Base-by-base conservation (phyloP, 2,797 vertebrate species). In the Lateolabrax maculatus region DNA sequence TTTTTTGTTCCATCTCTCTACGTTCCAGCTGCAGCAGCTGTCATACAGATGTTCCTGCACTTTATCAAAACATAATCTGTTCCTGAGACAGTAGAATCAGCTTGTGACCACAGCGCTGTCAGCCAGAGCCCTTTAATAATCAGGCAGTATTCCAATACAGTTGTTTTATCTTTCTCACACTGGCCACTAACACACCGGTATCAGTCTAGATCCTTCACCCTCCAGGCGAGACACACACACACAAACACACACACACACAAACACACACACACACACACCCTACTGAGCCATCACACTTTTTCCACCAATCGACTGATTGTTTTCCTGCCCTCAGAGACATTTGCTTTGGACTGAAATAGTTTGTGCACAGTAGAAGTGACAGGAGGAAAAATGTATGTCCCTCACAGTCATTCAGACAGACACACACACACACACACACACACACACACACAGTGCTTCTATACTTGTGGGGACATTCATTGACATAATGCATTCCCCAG, bases 291-390 rank as follows among this genome's bases (percentile, higher is more conserved):
- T 65, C 73, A 63, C 71, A 64, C 58, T 11, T 37, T 51, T 72
- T 46, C 63, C 36, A 87, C 53, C 48, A 57, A 65, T 4, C 79
- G 77, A 84, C 78, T 74, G 72, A 88, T 71, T 61, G 81, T 79
- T 44, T 75, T 76, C 53, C 60, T 71, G 39, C 75, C 71, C 55
- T 80, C 48, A n/a, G 68, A 79, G 75, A 85, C 69, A 5, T 73
- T 77, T 78, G 72, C 75, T 77, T 75, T 65, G 56, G 60, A 77
- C 67, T 76, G 52, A 84, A 85, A 85, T 75, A 23, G 68, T 85
- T 84, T 82, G 60, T 78, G 53, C 74, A 70, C 71, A 85, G 71
- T 64, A 73, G 46, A 81, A 83, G 75, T 61, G 87, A 86, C 84
- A 79, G 68, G 69, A 52, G 16, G 69, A 83, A 57, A 74, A 67